Percentiles rank a stretch among this genome's conserved stretches.
Evolutionary conservation across 2,113 vertebrate genomes (phyloP).

Genomic region (Otis tarda): DNA sequence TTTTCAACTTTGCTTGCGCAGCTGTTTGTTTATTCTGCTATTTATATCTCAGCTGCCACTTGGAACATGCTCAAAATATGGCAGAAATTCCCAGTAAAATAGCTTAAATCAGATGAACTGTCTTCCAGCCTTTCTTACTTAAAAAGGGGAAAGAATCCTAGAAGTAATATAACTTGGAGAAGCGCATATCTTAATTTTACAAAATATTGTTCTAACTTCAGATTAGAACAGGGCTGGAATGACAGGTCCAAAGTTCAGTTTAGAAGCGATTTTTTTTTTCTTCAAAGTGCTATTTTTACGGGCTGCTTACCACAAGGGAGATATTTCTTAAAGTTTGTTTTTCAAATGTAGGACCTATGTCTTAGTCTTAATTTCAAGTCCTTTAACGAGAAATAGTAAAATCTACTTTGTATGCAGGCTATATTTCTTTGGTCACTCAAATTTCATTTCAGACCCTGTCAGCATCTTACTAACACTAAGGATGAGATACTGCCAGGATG

Average conservation of each 20-base stretch:
- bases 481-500: background rate
- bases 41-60: slow-evolving; percentile 62
- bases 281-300: background rate
- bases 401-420: background rate
- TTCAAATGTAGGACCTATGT: background rate
- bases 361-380: background rate
- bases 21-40: slow-evolving; percentile 66
- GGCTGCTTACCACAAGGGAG: background rate
- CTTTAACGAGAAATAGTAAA: background rate
- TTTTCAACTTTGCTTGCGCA: slow-evolving; percentile 65
- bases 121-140: slow-evolving; percentile 38
- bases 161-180: background rate
- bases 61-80: slow-evolving; percentile 51
- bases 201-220: background rate
- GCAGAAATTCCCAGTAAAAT: slow-evolving; percentile 64
- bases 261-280: background rate
- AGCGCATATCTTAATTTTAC: background rate
- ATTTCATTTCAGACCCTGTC: background rate
- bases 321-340: background rate
- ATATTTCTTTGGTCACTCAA: background rate
- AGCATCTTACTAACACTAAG: background rate
- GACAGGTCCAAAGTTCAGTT: background rate
- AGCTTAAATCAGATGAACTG: slow-evolving; percentile 42
- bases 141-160: slow-evolving; percentile 59
- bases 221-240: background rate